A percentile compares a stretch with the other conserved stretches of the same genome.
Evolutionary conservation across 2,888 invertebrate genomes (phyloP).

Genomic region (Hyalella azteca): DNA sequence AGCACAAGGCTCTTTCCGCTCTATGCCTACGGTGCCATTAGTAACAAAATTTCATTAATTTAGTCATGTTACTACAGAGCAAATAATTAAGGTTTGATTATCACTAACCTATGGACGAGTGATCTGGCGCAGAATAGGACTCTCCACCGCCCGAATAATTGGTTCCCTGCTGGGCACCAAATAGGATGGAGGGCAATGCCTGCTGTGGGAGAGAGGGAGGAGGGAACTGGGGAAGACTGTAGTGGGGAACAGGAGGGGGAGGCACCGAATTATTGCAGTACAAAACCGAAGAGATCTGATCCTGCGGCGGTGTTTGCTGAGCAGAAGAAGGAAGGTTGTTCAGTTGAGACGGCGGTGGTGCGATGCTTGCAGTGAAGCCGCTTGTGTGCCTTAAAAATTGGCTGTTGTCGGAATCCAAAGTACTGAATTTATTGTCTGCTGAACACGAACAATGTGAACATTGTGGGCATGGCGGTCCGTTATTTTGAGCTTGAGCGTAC

Average conservation of each 20-base stretch:
- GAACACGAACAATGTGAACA: background rate
- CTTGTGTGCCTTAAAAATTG: slow-evolving; percentile 24
- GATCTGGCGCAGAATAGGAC: background rate
- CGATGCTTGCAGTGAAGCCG: background rate
- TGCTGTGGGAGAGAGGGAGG: slow-evolving; percentile 13
- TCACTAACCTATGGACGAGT: background rate
- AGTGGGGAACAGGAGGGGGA: background rate
- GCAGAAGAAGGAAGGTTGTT: background rate
- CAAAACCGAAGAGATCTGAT: background rate
- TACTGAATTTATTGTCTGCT: background rate
- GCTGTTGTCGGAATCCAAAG: background rate
- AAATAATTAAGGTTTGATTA: too few species aligned
- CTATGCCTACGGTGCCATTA: too few species aligned
- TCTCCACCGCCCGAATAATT: background rate
- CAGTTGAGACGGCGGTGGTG: background rate
- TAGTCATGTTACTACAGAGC: too few species aligned
- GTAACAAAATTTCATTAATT: too few species aligned
- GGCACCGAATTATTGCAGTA: slow-evolving; percentile 4
- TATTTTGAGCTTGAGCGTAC: background rate
- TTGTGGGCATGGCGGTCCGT: background rate
- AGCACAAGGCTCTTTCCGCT: too few species aligned
- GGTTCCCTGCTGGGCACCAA: background rate
- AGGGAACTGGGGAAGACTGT: background rate
- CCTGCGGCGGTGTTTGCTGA: background rate
- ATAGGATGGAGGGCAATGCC: background rate